These are phyloP conservation scores for Nemotelus nigrinus DNA, from an alignment of 2,888 invertebrate species.

Conservation along the genomic window DNA sequence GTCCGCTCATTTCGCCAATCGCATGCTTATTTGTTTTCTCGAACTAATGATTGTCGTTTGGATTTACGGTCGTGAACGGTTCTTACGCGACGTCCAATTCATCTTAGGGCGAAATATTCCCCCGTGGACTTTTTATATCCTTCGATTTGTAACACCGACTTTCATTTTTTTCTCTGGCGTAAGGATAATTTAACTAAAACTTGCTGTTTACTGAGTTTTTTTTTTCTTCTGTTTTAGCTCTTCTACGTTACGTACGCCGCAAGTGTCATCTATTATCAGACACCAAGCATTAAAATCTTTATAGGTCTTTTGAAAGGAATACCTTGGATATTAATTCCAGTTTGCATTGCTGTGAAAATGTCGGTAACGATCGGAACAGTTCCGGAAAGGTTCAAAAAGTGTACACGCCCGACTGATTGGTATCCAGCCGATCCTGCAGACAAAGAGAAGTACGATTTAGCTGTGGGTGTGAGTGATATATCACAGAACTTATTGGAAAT, in stretches of 20 bases:
- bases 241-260: too few species aligned
- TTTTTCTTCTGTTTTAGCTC: too few species aligned
- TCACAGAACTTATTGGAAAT: constrained; percentile 57
- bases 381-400: constrained; percentile 56
- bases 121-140: constrained; percentile 49
- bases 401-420: constrained; percentile 61
- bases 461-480: constrained; percentile 57
- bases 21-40: constrained; percentile 76
- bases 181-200: constrained; percentile 6
- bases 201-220: too few species aligned
- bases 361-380: constrained; percentile 57
- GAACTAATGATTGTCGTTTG: constrained; percentile 50
- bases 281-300: background rate
- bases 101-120: constrained; percentile 47
- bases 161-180: constrained; percentile 64
- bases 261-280: too few species aligned
- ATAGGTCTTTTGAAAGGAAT: constrained; percentile 50
- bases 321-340: constrained; percentile 58
- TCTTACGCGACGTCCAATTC: constrained; percentile 50
- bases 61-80: constrained; percentile 51
- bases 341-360: constrained; percentile 57
- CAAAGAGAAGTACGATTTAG: constrained; percentile 59
- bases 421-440: constrained; percentile 59
- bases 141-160: constrained; percentile 79
- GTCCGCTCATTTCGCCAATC: background rate